These are phyloP conservation scores for Rhinolophus sinicus DNA, from an alignment of 2,113 vertebrate species.

Conservation along the genomic window DNA sequence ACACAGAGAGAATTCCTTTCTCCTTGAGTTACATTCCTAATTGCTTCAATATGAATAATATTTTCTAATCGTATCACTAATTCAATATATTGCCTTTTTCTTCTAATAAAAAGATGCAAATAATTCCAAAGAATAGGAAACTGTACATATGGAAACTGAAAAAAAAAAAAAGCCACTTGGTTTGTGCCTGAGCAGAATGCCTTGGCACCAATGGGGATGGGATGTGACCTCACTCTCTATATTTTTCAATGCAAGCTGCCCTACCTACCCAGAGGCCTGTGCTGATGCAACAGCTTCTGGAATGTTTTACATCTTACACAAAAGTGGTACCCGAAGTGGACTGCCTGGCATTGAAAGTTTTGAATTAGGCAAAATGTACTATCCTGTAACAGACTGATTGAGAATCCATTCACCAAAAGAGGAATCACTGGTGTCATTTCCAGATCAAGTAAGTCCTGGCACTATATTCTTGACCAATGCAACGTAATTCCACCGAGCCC, in stretches of 20 bases:
- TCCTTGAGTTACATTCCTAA: neutral
- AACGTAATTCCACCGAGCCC: neutral
- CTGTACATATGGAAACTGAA: neutral
- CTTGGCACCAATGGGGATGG: neutral
- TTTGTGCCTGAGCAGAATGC: neutral
- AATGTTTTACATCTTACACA: neutral
- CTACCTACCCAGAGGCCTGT: neutral
- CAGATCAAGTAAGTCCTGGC: neutral
- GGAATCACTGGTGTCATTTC: neutral
- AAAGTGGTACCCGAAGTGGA: neutral
- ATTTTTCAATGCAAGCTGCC: neutral
- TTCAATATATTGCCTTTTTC: neutral
- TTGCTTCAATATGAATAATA: neutral
- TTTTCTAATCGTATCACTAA: neutral
- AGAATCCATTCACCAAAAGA: neutral
- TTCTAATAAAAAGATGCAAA: neutral
- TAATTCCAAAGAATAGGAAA: slow-evolving; percentile 22
- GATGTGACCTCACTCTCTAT: neutral
- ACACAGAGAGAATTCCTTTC: neutral
- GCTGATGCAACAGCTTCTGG: neutral
- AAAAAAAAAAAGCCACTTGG: neutral
- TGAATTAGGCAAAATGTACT: neutral
- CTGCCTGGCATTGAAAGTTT: neutral
- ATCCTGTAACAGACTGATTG: neutral
- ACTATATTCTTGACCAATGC: neutral